phyloP scores from a whole-genome alignment of 2,888 invertebrate species.

The Zhuqinia jingwanae region DNA sequence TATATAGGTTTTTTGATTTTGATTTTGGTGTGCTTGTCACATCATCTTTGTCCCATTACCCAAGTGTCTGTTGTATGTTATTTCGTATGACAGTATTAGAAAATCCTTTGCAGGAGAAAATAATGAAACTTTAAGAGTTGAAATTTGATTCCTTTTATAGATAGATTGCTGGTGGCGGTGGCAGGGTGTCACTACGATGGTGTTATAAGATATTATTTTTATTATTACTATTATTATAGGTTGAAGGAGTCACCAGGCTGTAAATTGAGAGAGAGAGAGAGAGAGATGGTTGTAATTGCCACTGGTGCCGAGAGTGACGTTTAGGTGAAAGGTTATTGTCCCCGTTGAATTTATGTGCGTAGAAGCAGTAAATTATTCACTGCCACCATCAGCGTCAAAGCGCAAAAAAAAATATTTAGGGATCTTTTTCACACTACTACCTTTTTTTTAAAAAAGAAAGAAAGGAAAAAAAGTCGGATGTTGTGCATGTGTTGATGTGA shows the following conservation, averaged over 20 bases:
- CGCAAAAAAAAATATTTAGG: not conserved
- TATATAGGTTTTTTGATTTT: not conserved
- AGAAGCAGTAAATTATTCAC: constrained; percentile 12
- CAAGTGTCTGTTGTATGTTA: not conserved
- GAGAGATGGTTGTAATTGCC: not conserved
- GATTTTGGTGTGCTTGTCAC: constrained; percentile 46
- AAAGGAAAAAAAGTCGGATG: too few relatives aligned
- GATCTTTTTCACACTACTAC: not conserved
- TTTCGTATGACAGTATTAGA: not conserved
- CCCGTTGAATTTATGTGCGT: constrained; percentile 40
- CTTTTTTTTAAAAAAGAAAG: too few relatives aligned
- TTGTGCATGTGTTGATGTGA: too few relatives aligned
- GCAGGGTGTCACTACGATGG: too few relatives aligned
- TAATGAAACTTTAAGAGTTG: not conserved
- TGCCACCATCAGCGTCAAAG: constrained; percentile 13
- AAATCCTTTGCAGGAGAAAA: not conserved
- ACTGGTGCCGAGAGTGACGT: constrained; percentile 23
- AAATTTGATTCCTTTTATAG: constrained; percentile 24
- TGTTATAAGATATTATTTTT: too few relatives aligned
- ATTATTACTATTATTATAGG: too few relatives aligned
- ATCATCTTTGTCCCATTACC: constrained; percentile 34
- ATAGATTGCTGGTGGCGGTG: too few relatives aligned
- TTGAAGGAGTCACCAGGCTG: too few relatives aligned
- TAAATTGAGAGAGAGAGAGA: not conserved
- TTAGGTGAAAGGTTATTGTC: constrained; percentile 60